Evolutionary conservation across 2,113 vertebrate species (phyloP), one percentile per base, ranked within the genome.

Genomic region (Menura novaehollandiae): DNA sequence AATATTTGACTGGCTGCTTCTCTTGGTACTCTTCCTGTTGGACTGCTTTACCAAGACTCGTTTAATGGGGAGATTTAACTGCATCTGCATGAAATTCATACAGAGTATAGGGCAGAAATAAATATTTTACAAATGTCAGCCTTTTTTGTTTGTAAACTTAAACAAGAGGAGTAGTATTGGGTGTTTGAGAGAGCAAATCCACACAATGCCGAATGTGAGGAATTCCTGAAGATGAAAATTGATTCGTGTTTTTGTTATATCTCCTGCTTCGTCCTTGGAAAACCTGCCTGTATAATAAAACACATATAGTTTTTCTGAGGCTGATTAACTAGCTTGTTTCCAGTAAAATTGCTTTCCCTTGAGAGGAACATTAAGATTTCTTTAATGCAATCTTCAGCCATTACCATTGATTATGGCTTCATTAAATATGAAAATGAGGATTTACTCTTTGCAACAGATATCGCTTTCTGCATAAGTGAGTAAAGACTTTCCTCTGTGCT

Each of bases 371-470:
- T 92, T 94, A 96, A 89, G 90, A 89, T 84, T 92, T 96, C 85
- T 92, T 94, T 95, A 93, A 91, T 93, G 96, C 85, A 91, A 84
- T 96, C 88, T 95, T 97, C 96, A 95, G 87, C 92, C 91, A 96
- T 97, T 97, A 95, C 64, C 96, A 96, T 88, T 97, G 96, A 96
- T 96, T 96, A 96, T 67, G 41, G 85, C 68, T 96, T 95, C 96
- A 96, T 97, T 97, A 95, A 96, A 95, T 95, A 96, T 94, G 95
- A 97, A 95, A 95, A 97, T 92, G 89, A 97, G 89, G 86, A 90
- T 92, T 95, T 95, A 92, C 89, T 88, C 89, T 73, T 76, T 66
- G 74, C 92, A 88, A 87, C 66, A 93, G 84, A 93, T 85, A 91
- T 1, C 32, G 3, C 69, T 93, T 85, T 91, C 78, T 82, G 77